Conservation (phyloP, 2,888 invertebrate species). For the Desoria tigrina region DNA sequence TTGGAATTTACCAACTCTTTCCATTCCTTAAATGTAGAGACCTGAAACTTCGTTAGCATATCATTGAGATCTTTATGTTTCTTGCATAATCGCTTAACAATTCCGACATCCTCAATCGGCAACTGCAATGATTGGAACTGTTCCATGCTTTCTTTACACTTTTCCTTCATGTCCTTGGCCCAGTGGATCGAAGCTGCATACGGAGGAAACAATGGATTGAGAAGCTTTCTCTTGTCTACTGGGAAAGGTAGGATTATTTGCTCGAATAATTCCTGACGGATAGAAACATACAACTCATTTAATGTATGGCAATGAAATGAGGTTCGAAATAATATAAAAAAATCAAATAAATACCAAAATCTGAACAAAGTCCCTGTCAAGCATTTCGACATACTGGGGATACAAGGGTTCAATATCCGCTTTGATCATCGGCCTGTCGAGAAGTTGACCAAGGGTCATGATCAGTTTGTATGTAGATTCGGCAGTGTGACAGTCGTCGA, state of each 20-base stretch:
- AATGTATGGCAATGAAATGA: too few relatives aligned
- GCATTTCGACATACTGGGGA: constrained; percentile 74
- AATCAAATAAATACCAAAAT: too few relatives aligned
- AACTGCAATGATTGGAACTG: constrained; percentile 42
- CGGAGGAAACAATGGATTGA: constrained; percentile 41
- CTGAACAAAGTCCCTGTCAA: constrained; percentile 68
- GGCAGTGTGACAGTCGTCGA: constrained; percentile 88
- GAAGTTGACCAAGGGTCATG: constrained; percentile 80
- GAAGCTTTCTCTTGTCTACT: constrained; percentile 59
- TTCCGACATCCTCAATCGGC: constrained; percentile 36
- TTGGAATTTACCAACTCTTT: constrained; percentile 68
- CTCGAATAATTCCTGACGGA: constrained; percentile 65
- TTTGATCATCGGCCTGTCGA: constrained; percentile 84
- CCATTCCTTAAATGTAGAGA: constrained; percentile 78
- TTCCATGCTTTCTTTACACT: constrained; percentile 40
- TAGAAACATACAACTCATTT: too few relatives aligned
- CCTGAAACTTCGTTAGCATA: constrained; percentile 71
- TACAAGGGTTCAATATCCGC: constrained; percentile 86
- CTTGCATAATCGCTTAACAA: constrained; percentile 67
- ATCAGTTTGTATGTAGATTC: constrained; percentile 74
- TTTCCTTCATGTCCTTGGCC: constrained; percentile 41
- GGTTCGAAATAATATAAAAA: too few relatives aligned
- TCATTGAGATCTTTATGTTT: constrained; percentile 73
- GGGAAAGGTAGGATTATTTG: constrained; percentile 66
- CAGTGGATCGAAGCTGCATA: constrained; percentile 46